A percentile compares a stretch with the other conserved stretches of the same genome.
Evolutionary conservation across 2,113 vertebrate genomes (phyloP).

Genomic region (Nothoprocta pentlandii): DNA sequence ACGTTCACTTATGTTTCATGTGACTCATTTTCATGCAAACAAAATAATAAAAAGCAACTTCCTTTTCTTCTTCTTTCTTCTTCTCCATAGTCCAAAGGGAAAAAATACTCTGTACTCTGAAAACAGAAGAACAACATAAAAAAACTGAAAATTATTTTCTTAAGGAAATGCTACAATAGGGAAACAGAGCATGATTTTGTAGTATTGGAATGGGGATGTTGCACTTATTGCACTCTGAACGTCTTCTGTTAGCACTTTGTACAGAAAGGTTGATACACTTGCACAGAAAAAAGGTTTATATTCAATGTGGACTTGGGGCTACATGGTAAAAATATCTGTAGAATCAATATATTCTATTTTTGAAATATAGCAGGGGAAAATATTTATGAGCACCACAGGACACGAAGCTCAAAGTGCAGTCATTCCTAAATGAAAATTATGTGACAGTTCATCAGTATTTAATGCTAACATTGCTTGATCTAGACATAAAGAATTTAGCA

Average conservation of each 20-base stretch:
- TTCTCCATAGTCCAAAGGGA: neutral
- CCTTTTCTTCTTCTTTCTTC: neutral
- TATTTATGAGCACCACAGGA: conserved; percentile 78
- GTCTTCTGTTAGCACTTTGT: conserved; percentile 14
- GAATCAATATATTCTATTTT: conserved; percentile 49
- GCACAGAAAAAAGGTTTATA: conserved; percentile 17
- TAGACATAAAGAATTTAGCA: conserved; percentile 81
- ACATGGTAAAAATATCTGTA: conserved; percentile 28
- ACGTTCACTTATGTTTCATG: neutral
- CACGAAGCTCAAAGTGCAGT: conserved; percentile 74
- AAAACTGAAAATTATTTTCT: neutral
- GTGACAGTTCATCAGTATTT: conserved; percentile 84
- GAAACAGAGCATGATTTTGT: neutral
- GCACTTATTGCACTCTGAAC: neutral
- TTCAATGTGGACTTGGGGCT: neutral
- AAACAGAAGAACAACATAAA: neutral
- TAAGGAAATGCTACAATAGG: neutral
- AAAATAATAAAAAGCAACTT: neutral
- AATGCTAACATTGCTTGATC: conserved; percentile 81
- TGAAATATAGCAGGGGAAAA: conserved; percentile 76
- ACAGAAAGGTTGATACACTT: conserved; percentile 2
- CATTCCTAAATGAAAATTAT: conserved; percentile 82
- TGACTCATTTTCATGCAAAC: neutral
- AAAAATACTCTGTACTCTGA: neutral
- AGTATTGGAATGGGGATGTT: neutral